Evolutionary conservation across 1,140 invertebrate species (phyloP).

Genomic region (Sycobia sp.): DNA sequence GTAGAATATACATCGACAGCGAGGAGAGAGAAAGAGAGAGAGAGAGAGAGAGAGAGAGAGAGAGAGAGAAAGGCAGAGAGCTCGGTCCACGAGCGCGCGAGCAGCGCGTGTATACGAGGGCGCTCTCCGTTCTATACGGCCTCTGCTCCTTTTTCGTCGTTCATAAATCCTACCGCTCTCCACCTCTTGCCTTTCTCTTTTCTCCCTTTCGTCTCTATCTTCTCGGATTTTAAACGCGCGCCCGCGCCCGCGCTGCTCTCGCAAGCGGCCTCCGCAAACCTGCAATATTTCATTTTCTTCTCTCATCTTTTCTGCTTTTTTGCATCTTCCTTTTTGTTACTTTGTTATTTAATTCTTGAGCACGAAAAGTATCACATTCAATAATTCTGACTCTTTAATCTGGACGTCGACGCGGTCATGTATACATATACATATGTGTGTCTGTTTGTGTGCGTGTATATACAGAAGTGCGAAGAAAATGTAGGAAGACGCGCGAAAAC

Average conservation of each 20-base stretch:
- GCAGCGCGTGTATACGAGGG: not conserved
- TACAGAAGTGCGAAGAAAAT: too few relatives aligned
- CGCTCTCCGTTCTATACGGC: constrained; percentile 25
- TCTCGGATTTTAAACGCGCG: constrained; percentile 23
- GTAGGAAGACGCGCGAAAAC: too few relatives aligned
- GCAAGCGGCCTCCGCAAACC: constrained; percentile 23
- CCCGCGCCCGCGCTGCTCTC: too few relatives aligned
- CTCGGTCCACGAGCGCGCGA: not conserved
- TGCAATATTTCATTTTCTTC: constrained; percentile 21
- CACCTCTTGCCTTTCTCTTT: constrained; percentile 36
- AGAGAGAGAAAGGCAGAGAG: constrained; percentile 34
- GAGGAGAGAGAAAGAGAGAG: too few relatives aligned
- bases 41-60: constrained; percentile 32
- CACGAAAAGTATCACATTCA: constrained; percentile 7
- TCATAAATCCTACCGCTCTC: constrained; percentile 53
- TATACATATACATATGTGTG: too few relatives aligned
- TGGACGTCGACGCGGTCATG: not conserved
- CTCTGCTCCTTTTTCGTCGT: constrained; percentile 52
- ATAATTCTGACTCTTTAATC: constrained; percentile 12
- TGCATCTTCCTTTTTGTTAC: too few relatives aligned
- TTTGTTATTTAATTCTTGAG: too few relatives aligned
- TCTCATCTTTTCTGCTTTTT: too few relatives aligned
- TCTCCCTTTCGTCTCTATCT: constrained; percentile 28
- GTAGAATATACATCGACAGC: not conserved
- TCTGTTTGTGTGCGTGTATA: too few relatives aligned